Percentiles rank a stretch among this genome's conserved stretches.
Conservation (phyloP, 2,797 vertebrate genomes). For the Gephyroberyx darwinii region DNA sequence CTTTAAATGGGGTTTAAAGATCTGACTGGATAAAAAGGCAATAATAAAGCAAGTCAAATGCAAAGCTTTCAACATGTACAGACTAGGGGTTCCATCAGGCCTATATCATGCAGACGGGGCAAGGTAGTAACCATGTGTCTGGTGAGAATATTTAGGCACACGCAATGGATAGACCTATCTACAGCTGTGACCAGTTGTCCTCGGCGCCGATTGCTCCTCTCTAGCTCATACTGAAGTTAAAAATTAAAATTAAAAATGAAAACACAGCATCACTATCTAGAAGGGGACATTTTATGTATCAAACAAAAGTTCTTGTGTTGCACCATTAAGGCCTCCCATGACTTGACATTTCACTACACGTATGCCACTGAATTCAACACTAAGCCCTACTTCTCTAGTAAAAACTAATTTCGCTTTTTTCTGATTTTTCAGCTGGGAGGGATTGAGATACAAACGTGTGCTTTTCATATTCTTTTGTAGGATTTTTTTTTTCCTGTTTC, state of each 20-base stretch:
- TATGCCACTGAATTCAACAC: conserved; percentile 29
- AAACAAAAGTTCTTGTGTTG: conserved; percentile 36
- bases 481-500: conserved; percentile 30
- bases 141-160: conserved; percentile 55
- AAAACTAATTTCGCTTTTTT: conserved; percentile 25
- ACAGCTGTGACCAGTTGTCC: conserved; percentile 42
- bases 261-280: conserved; percentile 25
- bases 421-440: conserved; percentile 16
- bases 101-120: conserved; percentile 54
- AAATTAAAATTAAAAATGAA: conserved; percentile 16
- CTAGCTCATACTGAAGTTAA: conserved; percentile 12
- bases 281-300: conserved; percentile 26
- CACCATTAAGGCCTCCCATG: conserved; percentile 40
- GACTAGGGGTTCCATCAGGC: conserved; percentile 41
- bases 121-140: conserved; percentile 46
- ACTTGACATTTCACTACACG: conserved; percentile 30
- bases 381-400: conserved; percentile 18
- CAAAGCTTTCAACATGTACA: conserved; percentile 59
- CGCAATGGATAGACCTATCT: conserved; percentile 38
- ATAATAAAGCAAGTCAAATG: conserved; percentile 46
- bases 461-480: conserved; percentile 62
- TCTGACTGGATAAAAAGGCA: conserved; percentile 48
- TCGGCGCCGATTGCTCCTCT: conserved; percentile 19
- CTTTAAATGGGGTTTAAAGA: conserved; percentile 75
- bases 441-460: conserved; percentile 60